These are phyloP conservation scores for Tiaroga cobitis DNA, from an alignment of 2,797 vertebrate genomes.

Conservation along the genomic window DNA sequence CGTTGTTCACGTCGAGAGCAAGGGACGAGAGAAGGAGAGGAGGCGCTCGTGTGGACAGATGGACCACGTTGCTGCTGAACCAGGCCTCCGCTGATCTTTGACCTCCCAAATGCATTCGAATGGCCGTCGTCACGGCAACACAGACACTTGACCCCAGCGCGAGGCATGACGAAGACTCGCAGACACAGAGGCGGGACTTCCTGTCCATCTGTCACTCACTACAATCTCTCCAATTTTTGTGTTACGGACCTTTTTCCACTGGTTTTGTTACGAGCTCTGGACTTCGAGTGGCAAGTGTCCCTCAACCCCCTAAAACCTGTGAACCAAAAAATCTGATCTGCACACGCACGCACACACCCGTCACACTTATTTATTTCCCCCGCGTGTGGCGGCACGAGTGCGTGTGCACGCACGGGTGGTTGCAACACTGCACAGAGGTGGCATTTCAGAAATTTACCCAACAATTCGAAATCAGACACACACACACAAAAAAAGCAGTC, in stretches of 20 bases:
- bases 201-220: slow-evolving; percentile 49
- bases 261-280: slow-evolving; percentile 65
- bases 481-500: slow-evolving; percentile 37
- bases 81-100: slow-evolving; percentile 56
- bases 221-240: slow-evolving; percentile 45
- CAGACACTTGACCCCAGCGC: slow-evolving; percentile 73
- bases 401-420: slow-evolving; percentile 57
- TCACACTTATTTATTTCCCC: slow-evolving; percentile 81
- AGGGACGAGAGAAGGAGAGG: slow-evolving; percentile 63
- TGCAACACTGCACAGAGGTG: slow-evolving; percentile 71
- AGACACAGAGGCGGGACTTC: slow-evolving; percentile 51
- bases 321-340: slow-evolving; percentile 69
- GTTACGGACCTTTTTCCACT: slow-evolving; percentile 62
- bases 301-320: slow-evolving; percentile 69
- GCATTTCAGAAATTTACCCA: slow-evolving; percentile 73
- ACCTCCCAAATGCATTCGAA: slow-evolving; percentile 63
- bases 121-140: slow-evolving; percentile 72
- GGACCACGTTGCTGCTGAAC: slow-evolving; percentile 67
- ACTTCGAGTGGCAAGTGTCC: slow-evolving; percentile 66
- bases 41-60: slow-evolving; percentile 73
- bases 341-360: slow-evolving; percentile 56
- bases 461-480: slow-evolving; percentile 49
- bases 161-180: slow-evolving; percentile 64
- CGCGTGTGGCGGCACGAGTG: slow-evolving; percentile 58
- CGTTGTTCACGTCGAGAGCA: slow-evolving; percentile 45